These are phyloP conservation scores for Ceratina australensis DNA, from an alignment of 1,140 invertebrate genomes.

Conservation along the genomic window DNA sequence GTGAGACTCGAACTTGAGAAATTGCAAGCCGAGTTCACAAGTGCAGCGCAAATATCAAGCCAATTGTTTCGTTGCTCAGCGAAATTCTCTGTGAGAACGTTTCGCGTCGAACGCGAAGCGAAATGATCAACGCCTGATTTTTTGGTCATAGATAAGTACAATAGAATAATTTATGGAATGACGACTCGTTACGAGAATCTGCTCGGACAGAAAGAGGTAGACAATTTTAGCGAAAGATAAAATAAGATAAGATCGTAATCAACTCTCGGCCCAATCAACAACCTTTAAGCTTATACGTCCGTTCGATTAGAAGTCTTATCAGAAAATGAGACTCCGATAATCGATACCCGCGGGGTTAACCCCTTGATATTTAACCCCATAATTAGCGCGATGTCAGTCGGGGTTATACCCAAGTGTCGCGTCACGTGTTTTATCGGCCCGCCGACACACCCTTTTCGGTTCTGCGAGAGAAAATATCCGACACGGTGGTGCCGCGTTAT, in stretches of 20 bases:
- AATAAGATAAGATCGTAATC: not conserved
- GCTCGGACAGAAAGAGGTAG: no score
- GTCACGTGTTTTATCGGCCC: slow-evolving; percentile 15
- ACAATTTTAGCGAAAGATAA: not conserved
- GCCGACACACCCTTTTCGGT: not conserved
- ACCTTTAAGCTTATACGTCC: slow-evolving; percentile 45
- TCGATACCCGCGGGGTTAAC: slow-evolving; percentile 71
- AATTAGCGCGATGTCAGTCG: slow-evolving; percentile 69
- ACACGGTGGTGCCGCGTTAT: slow-evolving; percentile 41
- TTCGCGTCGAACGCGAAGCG: no score
- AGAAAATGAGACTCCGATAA: slow-evolving; percentile 34
- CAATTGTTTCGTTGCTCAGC: not conserved
- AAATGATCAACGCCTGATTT: no score
- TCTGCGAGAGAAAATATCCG: slow-evolving; percentile 39
- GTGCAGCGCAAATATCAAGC: slow-evolving; percentile 17
- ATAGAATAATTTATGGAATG: no score
- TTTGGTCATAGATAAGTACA: no score
- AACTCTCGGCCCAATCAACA: not conserved
- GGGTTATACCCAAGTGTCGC: slow-evolving; percentile 16
- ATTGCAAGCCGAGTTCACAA: not conserved
- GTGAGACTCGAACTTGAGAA: not conserved
- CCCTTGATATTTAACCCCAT: slow-evolving; percentile 75
- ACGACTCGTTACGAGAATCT: no score
- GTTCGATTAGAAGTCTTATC: slow-evolving; percentile 21
- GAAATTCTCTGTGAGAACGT: not conserved